Evolutionary conservation across 2,888 invertebrate genomes (phyloP).

Genomic region (Brachypalpus laphriformis): DNA sequence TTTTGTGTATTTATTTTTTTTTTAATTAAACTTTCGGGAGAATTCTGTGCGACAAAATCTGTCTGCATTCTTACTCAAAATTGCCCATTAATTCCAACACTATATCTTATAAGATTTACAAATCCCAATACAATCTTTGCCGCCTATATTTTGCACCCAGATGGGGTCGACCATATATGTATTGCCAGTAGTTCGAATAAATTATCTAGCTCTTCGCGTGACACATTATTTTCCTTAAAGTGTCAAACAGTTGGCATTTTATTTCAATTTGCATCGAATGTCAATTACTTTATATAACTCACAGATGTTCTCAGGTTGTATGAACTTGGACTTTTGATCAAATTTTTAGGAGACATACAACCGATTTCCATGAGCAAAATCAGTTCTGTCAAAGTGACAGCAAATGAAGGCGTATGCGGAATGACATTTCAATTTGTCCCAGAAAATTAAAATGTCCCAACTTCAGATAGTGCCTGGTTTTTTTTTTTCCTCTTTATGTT

Average conservation of each 20-base stretch:
- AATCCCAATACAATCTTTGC: no score
- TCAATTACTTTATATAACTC: neutral
- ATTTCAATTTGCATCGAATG: neutral
- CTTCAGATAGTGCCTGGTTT: neutral
- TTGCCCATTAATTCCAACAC: no score
- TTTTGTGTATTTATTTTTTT: no score
- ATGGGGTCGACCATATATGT: conserved; percentile 7
- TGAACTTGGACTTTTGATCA: neutral
- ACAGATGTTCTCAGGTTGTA: neutral
- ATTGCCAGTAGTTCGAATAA: neutral
- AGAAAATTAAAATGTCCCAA: neutral
- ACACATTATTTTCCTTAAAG: no score
- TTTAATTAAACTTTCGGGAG: no score
- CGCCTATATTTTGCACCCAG: neutral
- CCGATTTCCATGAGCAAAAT: neutral
- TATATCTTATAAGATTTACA: no score
- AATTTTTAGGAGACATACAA: neutral
- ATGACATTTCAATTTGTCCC: neutral
- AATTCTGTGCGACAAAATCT: no score
- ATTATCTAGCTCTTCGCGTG: no score
- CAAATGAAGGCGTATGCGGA: neutral
- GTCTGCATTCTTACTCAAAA: no score
- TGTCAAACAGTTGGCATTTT: no score
- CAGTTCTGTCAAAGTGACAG: neutral
- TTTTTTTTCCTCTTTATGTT: neutral